Conservation (phyloP, 2,888 invertebrate species). For the Nemapogon koenigi region DNA sequence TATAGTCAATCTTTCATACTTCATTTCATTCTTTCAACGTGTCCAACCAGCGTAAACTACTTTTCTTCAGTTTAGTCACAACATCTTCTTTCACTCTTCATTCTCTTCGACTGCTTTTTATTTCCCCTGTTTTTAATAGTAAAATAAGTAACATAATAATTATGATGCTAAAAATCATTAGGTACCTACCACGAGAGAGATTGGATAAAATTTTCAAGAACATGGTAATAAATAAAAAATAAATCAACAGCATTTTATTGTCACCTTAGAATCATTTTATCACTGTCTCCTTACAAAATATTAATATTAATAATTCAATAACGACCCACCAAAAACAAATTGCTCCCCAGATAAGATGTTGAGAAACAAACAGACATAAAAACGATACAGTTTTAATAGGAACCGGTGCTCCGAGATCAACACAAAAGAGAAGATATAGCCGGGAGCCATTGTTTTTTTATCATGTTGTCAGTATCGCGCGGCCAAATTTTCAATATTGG, state of each 20-base stretch:
- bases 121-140: no score
- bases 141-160: no score
- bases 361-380: constrained; percentile 45
- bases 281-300: constrained; percentile 22
- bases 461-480: constrained; percentile 65
- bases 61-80: no score
- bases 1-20: no score
- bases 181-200: no score
- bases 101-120: no score
- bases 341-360: constrained; percentile 56
- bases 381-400: constrained; percentile 55
- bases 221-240: background rate
- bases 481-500: constrained; percentile 66
- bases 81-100: no score
- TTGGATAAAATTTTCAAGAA: no score
- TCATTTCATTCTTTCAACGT: no score
- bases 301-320: constrained; percentile 57
- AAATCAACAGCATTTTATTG: background rate
- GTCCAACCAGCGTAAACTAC: no score
- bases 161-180: no score
- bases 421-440: constrained; percentile 64
- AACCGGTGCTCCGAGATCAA: constrained; percentile 56
- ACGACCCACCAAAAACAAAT: constrained; percentile 59
- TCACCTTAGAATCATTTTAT: background rate
- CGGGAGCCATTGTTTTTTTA: constrained; percentile 56